Evolutionary conservation across 1,140 invertebrate genomes (phyloP).

Genomic region (Drosophila persimilis): DNA sequence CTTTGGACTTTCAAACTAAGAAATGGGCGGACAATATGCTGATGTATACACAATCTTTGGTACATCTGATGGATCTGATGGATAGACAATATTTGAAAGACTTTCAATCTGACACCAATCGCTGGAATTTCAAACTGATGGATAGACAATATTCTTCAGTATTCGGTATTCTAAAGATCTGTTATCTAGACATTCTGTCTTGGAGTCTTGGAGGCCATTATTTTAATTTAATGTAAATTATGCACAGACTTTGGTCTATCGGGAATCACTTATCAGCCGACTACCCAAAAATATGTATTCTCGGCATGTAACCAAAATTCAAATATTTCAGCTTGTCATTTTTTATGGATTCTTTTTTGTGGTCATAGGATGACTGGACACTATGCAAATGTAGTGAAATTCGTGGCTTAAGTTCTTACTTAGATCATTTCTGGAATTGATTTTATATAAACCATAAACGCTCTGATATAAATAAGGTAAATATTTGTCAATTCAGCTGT

Average conservation of each 20-base stretch:
- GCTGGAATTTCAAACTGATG: too few species aligned
- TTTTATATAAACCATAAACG: not conserved
- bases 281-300: not conserved
- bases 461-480: too few species aligned
- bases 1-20: too few species aligned
- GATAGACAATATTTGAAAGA: too few species aligned
- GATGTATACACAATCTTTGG: too few species aligned
- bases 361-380: constrained; percentile 20
- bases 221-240: constrained; percentile 7
- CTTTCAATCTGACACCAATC: not conserved
- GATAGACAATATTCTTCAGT: too few species aligned
- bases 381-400: constrained; percentile 25
- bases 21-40: not conserved
- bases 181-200: constrained; percentile 4
- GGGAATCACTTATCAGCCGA: constrained; percentile 6
- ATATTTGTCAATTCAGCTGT: too few species aligned
- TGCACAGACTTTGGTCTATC: constrained; percentile 2
- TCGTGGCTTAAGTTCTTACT: not conserved
- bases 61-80: too few species aligned
- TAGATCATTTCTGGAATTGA: constrained; percentile 1
- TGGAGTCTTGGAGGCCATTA: not conserved
- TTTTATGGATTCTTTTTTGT: constrained; percentile 8
- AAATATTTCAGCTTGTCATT: constrained; percentile 22
- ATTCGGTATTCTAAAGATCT: not conserved
- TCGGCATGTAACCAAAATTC: not conserved